phyloP scores from a whole-genome alignment of 2,797 vertebrate species.

The Telmatherina bonti region DNA sequence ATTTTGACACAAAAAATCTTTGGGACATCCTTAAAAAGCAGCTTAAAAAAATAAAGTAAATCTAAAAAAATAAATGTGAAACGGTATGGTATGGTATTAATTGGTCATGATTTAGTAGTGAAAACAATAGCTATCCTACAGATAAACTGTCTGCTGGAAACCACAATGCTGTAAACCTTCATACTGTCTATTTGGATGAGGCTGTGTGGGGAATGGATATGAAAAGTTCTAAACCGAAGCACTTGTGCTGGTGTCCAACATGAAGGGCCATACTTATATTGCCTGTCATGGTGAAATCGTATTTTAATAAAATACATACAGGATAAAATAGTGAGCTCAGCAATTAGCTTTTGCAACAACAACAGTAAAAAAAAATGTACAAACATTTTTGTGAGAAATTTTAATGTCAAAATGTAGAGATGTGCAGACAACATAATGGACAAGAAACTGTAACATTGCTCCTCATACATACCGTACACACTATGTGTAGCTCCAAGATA shows the following conservation, averaged over 20 bases:
- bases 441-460: conserved; percentile 11
- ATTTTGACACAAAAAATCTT: background rate
- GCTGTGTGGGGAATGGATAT: background rate
- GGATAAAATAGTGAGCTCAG: background rate
- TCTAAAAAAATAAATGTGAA: background rate
- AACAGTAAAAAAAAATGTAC: background rate
- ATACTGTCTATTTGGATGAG: background rate
- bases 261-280: background rate
- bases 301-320: background rate
- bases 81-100: background rate
- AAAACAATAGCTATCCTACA: background rate
- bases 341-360: background rate
- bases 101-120: background rate
- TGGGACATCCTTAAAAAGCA: background rate
- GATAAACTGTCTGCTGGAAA: background rate
- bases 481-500: too few species aligned
- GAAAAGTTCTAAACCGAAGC: background rate
- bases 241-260: background rate
- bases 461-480: conserved; percentile 1
- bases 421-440: background rate
- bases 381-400: background rate
- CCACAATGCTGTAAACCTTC: background rate
- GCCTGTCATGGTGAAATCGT: background rate
- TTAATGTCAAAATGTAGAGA: background rate
- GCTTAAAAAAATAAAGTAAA: too few species aligned